Evolutionary conservation across 2,888 invertebrate species (phyloP).

Genomic region (Diploptera punctata): DNA sequence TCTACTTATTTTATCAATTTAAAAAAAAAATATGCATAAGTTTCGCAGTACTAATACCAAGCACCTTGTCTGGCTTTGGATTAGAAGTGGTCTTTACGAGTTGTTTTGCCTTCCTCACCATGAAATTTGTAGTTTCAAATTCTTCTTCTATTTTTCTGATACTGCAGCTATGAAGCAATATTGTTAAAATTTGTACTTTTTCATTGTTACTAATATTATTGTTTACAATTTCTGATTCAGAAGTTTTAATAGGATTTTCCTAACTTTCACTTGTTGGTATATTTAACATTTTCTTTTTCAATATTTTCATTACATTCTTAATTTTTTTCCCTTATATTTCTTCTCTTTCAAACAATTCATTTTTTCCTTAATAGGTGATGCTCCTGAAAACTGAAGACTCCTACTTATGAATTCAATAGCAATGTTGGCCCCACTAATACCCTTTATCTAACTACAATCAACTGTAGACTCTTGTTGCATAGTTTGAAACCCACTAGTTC

Average conservation of each 20-base stretch:
- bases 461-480: not conserved
- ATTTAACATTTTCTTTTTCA: conserved; percentile 4
- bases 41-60: not conserved
- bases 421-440: not conserved
- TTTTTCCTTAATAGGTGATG: no score
- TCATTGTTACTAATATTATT: not conserved
- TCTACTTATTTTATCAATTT: no score
- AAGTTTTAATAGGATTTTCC: no score
- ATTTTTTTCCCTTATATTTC: no score
- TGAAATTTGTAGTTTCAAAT: conserved; percentile 6
- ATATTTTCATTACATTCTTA: not conserved
- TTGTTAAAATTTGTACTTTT: not conserved
- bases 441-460: not conserved
- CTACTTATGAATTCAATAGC: not conserved
- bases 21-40: no score
- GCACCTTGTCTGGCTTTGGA: conserved; percentile 1
- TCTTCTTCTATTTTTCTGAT: conserved; percentile 9
- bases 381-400: conserved; percentile 1
- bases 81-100: not conserved
- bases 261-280: conserved; percentile 1
- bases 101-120: not conserved
- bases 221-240: not conserved
- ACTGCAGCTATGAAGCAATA: not conserved
- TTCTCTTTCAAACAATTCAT: not conserved
- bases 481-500: conserved; percentile 1